A percentile compares a stretch with the other conserved stretches of the same genome.
Evolutionary conservation across 2,113 vertebrate genomes (phyloP).

Genomic region (Cheilinus undulatus): DNA sequence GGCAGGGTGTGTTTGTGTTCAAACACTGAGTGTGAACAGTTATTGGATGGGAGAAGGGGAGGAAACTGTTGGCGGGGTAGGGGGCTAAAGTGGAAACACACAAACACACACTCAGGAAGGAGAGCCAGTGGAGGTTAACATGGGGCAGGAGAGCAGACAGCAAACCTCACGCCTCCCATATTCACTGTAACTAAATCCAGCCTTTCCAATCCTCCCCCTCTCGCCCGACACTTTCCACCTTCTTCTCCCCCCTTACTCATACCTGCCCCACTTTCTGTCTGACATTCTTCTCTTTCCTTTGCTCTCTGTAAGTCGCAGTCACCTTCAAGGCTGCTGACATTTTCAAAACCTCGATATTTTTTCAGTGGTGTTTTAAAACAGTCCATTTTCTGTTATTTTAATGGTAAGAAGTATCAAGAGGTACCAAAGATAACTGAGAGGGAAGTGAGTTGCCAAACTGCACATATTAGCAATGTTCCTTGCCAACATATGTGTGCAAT

Average conservation of each 20-base stretch:
- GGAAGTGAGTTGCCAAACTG: no score
- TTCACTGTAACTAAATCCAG: slow-evolving; percentile 61
- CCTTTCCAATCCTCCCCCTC: slow-evolving; percentile 10
- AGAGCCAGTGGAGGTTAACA: slow-evolving; percentile 60
- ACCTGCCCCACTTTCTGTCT: slow-evolving; percentile 16
- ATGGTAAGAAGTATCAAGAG: no score
- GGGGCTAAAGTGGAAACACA: slow-evolving; percentile 60
- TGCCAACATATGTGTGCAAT: no score
- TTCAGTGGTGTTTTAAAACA: no score
- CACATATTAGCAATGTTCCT: no score
- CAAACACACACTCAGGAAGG: slow-evolving; percentile 13
- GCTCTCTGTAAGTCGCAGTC: neutral
- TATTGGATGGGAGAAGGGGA: slow-evolving; percentile 63
- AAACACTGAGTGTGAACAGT: slow-evolving; percentile 77
- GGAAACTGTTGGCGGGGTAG: slow-evolving; percentile 51
- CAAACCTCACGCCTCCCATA: slow-evolving; percentile 48
- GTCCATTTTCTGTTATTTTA: no score
- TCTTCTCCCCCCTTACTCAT: slow-evolving; percentile 1
- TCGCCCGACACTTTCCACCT: slow-evolving; percentile 21
- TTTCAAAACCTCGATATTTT: no score
- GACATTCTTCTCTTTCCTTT: neutral
- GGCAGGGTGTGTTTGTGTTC: slow-evolving; percentile 73
- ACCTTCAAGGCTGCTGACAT: no score
- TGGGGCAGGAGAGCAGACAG: slow-evolving; percentile 51
- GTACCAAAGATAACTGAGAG: no score